Evolutionary conservation across 2,113 vertebrate genomes (phyloP), one percentile per base, ranked within the genome.

Genomic region (Myrmecophaga tridactyla): DNA sequence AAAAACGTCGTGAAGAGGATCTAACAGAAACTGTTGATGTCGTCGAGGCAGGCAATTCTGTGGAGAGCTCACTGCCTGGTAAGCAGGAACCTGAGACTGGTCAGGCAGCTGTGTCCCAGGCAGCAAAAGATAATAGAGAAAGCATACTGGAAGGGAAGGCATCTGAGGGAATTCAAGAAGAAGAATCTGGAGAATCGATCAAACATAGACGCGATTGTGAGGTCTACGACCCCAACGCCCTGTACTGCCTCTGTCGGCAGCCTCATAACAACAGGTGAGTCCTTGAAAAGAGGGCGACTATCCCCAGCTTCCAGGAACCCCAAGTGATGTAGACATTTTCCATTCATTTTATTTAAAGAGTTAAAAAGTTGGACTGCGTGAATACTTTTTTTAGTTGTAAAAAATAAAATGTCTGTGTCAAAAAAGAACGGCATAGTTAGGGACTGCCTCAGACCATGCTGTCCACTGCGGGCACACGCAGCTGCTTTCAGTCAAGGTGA

Each of bases 221-320:
- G 86, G 98, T 98, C 29, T 99, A 98, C 0, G 98, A 99, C 94
- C 98, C 99, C 15, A 98, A 98, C 17, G 97, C 98, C 4, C 94
- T 99, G 8, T 99, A 99, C 84, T 99, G 99, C 97, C 98, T 99
- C 78, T 99, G 99, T 96, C 98, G 98, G 6, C 99, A 99, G 96
- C 99, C 98, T 62, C 99, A 99, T 56, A 99, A 99, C 95, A 99
- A 99, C 97, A 99, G 99, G 99, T 99, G 97, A 56, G 98, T 63
- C 63, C 6, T 48, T 72, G 58, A 48, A 84, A 48, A 23, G n/a
- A 27, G 72, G 2, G 20, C 25, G 51, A 77, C 56, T 43, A 21
- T n/a, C 34, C 53, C 17, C 15, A 31, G 14, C 14, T 6, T 27
- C 8, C 34, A 10, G 0, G 11, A 7, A 0, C 4, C 3, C 53